Conservation (phyloP, 2,888 invertebrate genomes). For the Cephus sareptanus region DNA sequence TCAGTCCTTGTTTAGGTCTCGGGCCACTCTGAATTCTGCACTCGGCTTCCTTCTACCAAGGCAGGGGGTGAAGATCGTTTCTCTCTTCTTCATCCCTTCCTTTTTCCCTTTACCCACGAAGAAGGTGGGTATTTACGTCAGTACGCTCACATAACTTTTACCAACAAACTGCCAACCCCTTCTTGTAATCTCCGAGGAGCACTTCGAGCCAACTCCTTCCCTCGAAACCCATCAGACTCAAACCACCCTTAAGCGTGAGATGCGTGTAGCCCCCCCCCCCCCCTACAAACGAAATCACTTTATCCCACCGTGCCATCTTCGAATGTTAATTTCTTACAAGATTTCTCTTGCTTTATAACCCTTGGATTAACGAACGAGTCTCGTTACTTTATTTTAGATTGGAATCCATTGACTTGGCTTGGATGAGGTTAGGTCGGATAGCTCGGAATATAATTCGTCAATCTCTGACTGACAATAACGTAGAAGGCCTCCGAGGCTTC, state of each 20-base stretch:
- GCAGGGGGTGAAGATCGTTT: no score
- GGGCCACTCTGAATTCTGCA: constrained; percentile 22
- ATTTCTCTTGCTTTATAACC: background rate
- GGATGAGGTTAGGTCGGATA: background rate
- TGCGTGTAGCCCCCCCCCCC: background rate
- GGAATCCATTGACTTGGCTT: background rate
- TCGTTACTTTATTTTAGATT: background rate
- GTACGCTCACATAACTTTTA: constrained; percentile 52
- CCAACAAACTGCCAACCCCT: constrained; percentile 53
- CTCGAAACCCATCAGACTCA: constrained; percentile 10
- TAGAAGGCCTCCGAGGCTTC: background rate
- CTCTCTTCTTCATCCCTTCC: constrained; percentile 6
- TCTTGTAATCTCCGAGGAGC: constrained; percentile 45
- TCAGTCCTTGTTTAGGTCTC: constrained; percentile 14
- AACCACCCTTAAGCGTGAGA: background rate
- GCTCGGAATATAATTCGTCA: background rate
- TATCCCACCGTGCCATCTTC: background rate
- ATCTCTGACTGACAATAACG: background rate
- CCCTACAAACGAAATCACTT: background rate
- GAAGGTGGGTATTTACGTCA: constrained; percentile 52
- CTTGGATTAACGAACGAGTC: background rate
- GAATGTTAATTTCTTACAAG: background rate
- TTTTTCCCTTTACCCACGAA: constrained; percentile 8
- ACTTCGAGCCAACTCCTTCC: constrained; percentile 36
- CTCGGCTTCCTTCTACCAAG: constrained; percentile 20